A percentile compares a stretch with the other conserved stretches of the same genome.
These are phyloP conservation scores for Gymnosoma rotundatum DNA, from an alignment of 2,888 invertebrate species.

Conservation along the genomic window DNA sequence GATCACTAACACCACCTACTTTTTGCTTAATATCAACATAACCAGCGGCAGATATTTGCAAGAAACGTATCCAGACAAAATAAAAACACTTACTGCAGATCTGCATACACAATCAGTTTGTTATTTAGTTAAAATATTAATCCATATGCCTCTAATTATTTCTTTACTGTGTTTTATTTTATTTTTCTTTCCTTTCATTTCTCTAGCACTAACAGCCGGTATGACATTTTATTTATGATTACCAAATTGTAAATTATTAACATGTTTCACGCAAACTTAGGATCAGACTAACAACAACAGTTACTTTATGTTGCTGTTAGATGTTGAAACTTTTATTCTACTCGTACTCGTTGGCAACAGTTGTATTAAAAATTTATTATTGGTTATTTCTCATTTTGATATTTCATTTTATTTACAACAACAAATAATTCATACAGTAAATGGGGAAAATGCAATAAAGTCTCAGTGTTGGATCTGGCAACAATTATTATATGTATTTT, in stretches of 20 bases:
- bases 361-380: slow-evolving; percentile 42
- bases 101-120: slow-evolving; percentile 11
- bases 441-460: slow-evolving; percentile 8
- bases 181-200: slow-evolving; percentile 11
- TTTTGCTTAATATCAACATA: slow-evolving; percentile 51
- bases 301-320: slow-evolving; percentile 8
- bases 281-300: slow-evolving; percentile 32
- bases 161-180: slow-evolving; percentile 17
- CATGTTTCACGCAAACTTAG: slow-evolving; percentile 76
- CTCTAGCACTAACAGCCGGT: slow-evolving; percentile 43
- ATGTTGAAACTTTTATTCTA: not conserved
- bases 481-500: not conserved
- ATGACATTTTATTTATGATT: slow-evolving; percentile 82
- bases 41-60: slow-evolving; percentile 11
- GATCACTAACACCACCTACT: slow-evolving; percentile 59
- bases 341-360: not conserved
- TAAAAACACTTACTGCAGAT: not conserved
- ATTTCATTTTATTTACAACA: slow-evolving; percentile 52
- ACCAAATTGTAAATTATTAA: slow-evolving; percentile 83
- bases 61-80: not conserved
- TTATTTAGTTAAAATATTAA: slow-evolving; percentile 29
- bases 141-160: slow-evolving; percentile 21
- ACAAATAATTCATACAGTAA: slow-evolving; percentile 53
- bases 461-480: slow-evolving; percentile 9
- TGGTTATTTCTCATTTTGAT: slow-evolving; percentile 45